Percentiles rank a stretch among this genome's conserved stretches.
Evolutionary conservation across 2,797 vertebrate genomes (phyloP).

Genomic region (Delichon dasypus): DNA sequence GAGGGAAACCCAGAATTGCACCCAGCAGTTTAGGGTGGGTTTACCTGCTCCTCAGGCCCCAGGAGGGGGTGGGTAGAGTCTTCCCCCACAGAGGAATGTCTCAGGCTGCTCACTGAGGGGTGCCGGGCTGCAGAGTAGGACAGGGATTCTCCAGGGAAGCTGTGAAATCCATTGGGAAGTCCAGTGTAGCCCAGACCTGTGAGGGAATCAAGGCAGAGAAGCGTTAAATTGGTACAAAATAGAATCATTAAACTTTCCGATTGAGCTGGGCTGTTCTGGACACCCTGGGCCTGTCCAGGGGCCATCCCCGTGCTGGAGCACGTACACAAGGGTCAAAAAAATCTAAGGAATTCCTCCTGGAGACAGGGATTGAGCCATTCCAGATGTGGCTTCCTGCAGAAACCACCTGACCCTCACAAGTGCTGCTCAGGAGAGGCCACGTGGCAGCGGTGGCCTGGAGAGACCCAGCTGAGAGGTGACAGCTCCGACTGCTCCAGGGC

Average conservation of each 20-base stretch:
- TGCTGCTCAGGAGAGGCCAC: background rate
- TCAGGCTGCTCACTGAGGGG: constrained; percentile 74
- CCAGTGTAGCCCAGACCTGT: constrained; percentile 88
- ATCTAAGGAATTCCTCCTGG: background rate
- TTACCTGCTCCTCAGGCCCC: constrained; percentile 93
- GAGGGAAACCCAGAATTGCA: background rate
- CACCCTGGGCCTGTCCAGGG: background rate
- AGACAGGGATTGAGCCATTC: background rate
- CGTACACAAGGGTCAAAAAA: background rate
- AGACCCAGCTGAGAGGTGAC: background rate
- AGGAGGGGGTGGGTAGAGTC: constrained; percentile 91
- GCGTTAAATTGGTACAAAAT: background rate
- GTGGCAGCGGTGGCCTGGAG: rapidly evolving
- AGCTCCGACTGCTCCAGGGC: background rate
- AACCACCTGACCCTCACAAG: background rate
- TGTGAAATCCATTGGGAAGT: constrained; percentile 94
- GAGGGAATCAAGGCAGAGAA: background rate
- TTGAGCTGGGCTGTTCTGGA: background rate
- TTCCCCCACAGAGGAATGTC: constrained; percentile 87
- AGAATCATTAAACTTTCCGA: background rate
- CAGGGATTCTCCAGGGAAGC: constrained; percentile 85
- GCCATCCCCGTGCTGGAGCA: background rate
- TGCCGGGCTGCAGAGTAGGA: constrained; percentile 70
- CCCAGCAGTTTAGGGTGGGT: background rate
- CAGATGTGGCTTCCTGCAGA: background rate